Conservation (phyloP, 2,888 invertebrate genomes). For the Tiphia femorata region DNA sequence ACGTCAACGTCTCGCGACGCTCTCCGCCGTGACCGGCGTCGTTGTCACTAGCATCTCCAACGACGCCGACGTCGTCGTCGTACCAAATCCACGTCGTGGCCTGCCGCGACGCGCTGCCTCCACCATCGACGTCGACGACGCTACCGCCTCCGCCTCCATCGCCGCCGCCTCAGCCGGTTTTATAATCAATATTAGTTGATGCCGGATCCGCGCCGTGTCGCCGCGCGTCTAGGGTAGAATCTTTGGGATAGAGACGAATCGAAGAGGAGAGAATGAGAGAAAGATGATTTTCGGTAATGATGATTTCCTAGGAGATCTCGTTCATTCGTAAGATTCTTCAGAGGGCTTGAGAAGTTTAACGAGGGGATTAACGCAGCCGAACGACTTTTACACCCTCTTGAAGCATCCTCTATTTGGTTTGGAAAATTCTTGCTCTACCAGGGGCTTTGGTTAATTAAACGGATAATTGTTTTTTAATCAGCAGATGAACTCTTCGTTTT, state of each 20-base stretch:
- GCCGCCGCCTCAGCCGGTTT: slow-evolving; percentile 43
- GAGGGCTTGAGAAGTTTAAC: too few species aligned
- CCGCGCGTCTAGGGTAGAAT: slow-evolving; percentile 26
- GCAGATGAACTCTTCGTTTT: too few species aligned
- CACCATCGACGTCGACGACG: slow-evolving; percentile 8
- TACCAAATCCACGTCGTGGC: not conserved
- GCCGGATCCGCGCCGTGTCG: slow-evolving; percentile 55
- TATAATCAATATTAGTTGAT: slow-evolving; percentile 64
- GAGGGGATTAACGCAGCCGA: too few species aligned
- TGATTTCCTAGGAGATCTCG: too few species aligned
- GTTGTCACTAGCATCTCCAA: not conserved
- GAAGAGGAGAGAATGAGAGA: not conserved
- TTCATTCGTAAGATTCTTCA: too few species aligned
- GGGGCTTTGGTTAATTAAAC: too few species aligned
- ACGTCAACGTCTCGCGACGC: not conserved
- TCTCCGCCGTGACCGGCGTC: not conserved
- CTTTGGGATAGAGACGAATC: too few species aligned
- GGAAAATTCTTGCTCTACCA: too few species aligned
- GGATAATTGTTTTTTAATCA: too few species aligned
- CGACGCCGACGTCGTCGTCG: slow-evolving; percentile 1
- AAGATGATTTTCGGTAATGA: too few species aligned
- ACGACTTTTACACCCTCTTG: too few species aligned
- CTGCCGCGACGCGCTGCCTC: not conserved
- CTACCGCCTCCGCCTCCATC: slow-evolving; percentile 22
- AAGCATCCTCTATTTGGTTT: too few species aligned